Percentiles rank a stretch among this genome's conserved stretches.
These are phyloP conservation scores for Erebia epiphron DNA, from an alignment of 2,888 invertebrate species.

Conservation along the genomic window DNA sequence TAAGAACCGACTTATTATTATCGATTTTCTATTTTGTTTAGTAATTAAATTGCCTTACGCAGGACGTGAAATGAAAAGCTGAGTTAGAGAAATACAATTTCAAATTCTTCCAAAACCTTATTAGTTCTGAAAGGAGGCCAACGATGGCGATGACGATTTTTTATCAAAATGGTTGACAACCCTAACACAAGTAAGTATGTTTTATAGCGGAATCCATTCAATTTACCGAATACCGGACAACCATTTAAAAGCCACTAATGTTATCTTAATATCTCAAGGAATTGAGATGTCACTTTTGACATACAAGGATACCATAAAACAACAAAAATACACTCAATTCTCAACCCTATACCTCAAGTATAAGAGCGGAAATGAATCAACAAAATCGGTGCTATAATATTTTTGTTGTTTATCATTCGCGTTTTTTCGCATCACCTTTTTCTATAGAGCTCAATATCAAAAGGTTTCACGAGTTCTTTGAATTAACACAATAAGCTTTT, in stretches of 20 bases:
- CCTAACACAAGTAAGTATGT: constrained; percentile 33
- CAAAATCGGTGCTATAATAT: constrained; percentile 47
- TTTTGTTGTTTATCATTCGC: constrained; percentile 58
- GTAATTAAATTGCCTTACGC: too few species aligned
- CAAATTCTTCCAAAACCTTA: too few species aligned
- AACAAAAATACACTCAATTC: constrained; percentile 21
- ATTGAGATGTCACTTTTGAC: constrained; percentile 63
- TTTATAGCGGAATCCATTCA: constrained; percentile 57
- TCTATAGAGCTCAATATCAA: constrained; percentile 56
- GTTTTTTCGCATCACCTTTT: constrained; percentile 60
- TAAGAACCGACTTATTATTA: too few species aligned
- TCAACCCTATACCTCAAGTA: constrained; percentile 34
- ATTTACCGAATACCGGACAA: constrained; percentile 59
- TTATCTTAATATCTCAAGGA: constrained; percentile 75
- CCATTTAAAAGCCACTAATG: constrained; percentile 82
- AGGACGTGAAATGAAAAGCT: too few species aligned
- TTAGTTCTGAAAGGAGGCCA: too few species aligned
- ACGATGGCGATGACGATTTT: too few species aligned
- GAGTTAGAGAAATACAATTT: too few species aligned
- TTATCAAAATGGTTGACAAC: background rate
- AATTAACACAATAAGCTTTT: constrained; percentile 57
- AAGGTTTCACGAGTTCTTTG: constrained; percentile 58
- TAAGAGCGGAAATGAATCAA: constrained; percentile 25
- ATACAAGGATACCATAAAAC: constrained; percentile 40
- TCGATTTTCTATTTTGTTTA: too few species aligned